Percentiles rank a stretch among this genome's conserved stretches.
phyloP scores from a whole-genome alignment of 2,797 vertebrate species.

The Knipowitschia caucasica region DNA sequence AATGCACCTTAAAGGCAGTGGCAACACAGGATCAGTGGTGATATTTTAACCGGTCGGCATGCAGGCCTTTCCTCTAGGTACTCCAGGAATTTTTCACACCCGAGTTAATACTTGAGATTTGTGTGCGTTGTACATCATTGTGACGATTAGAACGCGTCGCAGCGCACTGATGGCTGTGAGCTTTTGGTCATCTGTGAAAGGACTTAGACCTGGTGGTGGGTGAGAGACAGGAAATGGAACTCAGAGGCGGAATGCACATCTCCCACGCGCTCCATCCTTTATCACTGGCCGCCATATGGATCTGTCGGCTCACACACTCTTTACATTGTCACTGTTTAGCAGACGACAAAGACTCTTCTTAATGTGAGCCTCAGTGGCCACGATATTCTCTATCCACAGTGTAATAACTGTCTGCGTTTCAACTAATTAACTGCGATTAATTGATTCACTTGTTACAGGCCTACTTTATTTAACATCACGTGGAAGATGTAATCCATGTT shows the following conservation, averaged over 20 bases:
- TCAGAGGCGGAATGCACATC: conserved; percentile 62
- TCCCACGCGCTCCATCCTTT: conserved; percentile 64
- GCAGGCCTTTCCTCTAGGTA: too few relatives aligned
- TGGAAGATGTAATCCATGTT: too few relatives aligned
- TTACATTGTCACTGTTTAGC: conserved; percentile 46
- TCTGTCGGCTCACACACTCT: conserved; percentile 56
- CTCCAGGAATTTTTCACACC: neutral
- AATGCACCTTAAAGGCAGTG: too few relatives aligned
- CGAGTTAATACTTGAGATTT: neutral
- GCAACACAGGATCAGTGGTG: too few relatives aligned
- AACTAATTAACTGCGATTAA: too few relatives aligned
- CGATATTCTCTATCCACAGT: neutral
- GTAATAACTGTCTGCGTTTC: too few relatives aligned
- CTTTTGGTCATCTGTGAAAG: conserved; percentile 67
- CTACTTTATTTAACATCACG: too few relatives aligned
- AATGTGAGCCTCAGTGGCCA: conserved; percentile 17
- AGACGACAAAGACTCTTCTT: conserved; percentile 38
- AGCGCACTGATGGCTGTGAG: conserved; percentile 6
- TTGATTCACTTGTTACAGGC: too few relatives aligned
- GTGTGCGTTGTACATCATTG: neutral
- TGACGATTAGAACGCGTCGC: neutral
- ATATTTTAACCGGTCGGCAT: too few relatives aligned
- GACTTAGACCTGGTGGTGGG: conserved; percentile 66
- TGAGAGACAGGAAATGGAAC: conserved; percentile 73
- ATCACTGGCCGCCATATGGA: conserved; percentile 65